Base-by-base conservation (phyloP, 2,888 invertebrate species). In the Norana najaformis region DNA sequence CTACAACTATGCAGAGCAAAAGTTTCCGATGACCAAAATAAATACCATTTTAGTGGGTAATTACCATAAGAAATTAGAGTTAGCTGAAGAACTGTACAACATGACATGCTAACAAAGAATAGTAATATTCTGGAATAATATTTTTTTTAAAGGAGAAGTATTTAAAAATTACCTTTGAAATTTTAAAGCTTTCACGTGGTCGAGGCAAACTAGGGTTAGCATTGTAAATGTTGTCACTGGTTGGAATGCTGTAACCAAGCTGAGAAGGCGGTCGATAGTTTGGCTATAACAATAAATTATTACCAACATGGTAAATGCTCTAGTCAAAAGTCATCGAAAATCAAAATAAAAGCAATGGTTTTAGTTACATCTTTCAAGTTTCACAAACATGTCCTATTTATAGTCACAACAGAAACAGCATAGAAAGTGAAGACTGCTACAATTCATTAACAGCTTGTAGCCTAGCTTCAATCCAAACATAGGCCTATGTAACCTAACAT, bases 201-300 rank as follows among this genome's bases (percentile, higher is more conserved):
- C 69, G 69, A 69, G 30, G 69, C 69, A 69, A 8, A n/a, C n/a
- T 8, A 69, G 69, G 69, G 69, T 69, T n/a, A 30, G 69, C 69
- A 69, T 69, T 69, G n/a, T 69, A 69, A 69, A 69, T 69, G 69
- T 69, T 69, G 69, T 69, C 69, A 69, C 69, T 69, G 30, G 69
- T 69, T 69, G 69, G 69, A 69, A 69, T 69, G 69, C 69, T 13
- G n/a, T 69, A 69, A 69, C 69, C 69, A 69, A 69, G 69, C 30
- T 11, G 69, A 69, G 69, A 69, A 69, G 69, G 69, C n/a, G 69
- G 69, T 69, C 69, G 69, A 69, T 69, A 69, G 69, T 69, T 69
- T 8, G 69, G n/a, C 69, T 69, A 69, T n/a, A 69, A 47, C 47
- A 47, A 69, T n/a, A n/a, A n/a, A n/a, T 69, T 69, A 69, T 69